These are phyloP conservation scores for Megalops atlanticus DNA, from an alignment of 2,113 vertebrate species.

Conservation along the genomic window DNA sequence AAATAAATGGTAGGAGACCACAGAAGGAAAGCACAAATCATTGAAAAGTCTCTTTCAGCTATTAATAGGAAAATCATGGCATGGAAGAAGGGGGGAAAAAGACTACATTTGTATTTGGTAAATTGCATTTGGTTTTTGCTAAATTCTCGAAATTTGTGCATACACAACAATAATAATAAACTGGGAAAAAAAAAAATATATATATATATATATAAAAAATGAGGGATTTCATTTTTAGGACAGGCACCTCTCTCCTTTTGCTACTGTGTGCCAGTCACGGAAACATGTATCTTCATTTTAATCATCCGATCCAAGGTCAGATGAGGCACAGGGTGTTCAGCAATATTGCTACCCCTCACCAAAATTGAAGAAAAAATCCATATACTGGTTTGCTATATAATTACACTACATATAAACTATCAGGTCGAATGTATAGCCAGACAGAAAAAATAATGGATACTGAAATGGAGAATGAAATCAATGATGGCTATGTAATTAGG, in stretches of 20 bases:
- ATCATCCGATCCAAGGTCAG: neutral
- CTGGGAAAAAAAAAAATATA: no score
- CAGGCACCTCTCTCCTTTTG: neutral
- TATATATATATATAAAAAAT: no score
- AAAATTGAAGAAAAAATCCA: neutral
- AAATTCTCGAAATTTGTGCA: no score
- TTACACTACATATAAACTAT: neutral
- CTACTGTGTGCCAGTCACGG: neutral
- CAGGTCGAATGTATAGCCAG: neutral
- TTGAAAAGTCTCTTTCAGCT: neutral
- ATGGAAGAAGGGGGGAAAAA: no score
- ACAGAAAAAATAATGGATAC: neutral
- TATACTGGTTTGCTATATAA: neutral
- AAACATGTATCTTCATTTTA: neutral
- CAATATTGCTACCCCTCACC: neutral
- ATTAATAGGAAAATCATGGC: neutral
- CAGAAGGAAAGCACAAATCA: neutral
- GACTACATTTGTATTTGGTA: no score
- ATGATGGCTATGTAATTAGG: constrained; percentile 12
- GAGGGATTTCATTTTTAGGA: neutral
- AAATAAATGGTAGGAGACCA: neutral
- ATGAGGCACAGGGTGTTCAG: neutral
- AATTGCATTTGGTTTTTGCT: no score
- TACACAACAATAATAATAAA: no score
- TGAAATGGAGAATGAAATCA: neutral